phyloP scores from a whole-genome alignment of 2,888 invertebrate genomes.

The Ormyrus thymus region DNA sequence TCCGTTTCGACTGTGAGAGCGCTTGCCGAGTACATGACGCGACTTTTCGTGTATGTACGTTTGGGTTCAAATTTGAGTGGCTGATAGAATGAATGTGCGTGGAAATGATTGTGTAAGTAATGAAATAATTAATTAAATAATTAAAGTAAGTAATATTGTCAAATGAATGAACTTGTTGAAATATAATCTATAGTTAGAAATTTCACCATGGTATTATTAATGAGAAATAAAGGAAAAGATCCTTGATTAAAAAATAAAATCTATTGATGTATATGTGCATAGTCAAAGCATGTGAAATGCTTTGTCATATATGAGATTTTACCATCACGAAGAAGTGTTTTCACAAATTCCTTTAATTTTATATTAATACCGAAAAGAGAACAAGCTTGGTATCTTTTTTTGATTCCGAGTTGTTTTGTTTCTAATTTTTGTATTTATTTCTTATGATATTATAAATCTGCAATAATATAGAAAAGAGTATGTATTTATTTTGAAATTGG shows the following conservation, averaged over 20 bases:
- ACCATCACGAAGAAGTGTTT: slow-evolving; percentile 17
- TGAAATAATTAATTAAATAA: slow-evolving; percentile 50
- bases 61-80: slow-evolving; percentile 34
- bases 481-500: slow-evolving; percentile 40
- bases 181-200: slow-evolving; percentile 57
- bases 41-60: slow-evolving; percentile 48
- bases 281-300: slow-evolving; percentile 41
- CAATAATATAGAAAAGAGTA: slow-evolving; percentile 37
- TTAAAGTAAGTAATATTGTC: slow-evolving; percentile 55
- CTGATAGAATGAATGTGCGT: slow-evolving; percentile 37
- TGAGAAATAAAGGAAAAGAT: slow-evolving; percentile 43
- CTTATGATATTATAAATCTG: slow-evolving; percentile 40
- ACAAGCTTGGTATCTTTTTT: slow-evolving; percentile 27
- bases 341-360: slow-evolving; percentile 29
- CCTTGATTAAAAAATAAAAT: slow-evolving; percentile 40
- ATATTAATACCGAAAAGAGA: slow-evolving; percentile 1
- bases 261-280: slow-evolving; percentile 47
- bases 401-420: slow-evolving; percentile 18
- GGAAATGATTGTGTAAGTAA: slow-evolving; percentile 37
- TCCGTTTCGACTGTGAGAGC: slow-evolving; percentile 50
- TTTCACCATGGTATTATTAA: slow-evolving; percentile 53
- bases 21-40: slow-evolving; percentile 45
- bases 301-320: slow-evolving; percentile 40
- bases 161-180: slow-evolving; percentile 57
- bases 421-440: slow-evolving; percentile 50